Conservation (phyloP, 2,888 invertebrate species). For the Ectemnius continuus region DNA sequence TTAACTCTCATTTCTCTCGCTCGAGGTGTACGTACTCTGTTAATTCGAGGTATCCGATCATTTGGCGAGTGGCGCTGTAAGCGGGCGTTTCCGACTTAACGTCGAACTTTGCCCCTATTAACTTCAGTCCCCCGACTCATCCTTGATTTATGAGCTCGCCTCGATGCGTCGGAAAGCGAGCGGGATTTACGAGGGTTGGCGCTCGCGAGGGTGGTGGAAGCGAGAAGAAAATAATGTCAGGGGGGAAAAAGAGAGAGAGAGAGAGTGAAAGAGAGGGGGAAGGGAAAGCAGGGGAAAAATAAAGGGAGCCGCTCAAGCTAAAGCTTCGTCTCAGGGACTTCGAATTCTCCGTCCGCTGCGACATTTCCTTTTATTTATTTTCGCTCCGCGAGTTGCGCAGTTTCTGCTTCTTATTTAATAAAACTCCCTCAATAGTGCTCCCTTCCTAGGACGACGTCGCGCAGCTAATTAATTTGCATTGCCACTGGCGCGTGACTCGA, state of each 20-base stretch:
- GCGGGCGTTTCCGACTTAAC: conserved; percentile 47
- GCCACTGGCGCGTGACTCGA: no score
- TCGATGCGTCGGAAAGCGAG: conserved; percentile 40
- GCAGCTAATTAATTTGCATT: no score
- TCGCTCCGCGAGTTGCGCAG: no score
- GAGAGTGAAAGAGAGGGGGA: no score
- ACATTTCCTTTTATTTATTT: conserved; percentile 1
- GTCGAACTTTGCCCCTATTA: conserved; percentile 60
- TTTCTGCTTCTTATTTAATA: no score
- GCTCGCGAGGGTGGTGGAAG: conserved; percentile 11
- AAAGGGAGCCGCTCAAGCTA: conserved; percentile 41
- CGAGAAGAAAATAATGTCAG: no score
- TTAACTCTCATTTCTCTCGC: no score
- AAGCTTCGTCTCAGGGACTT: conserved; percentile 28
- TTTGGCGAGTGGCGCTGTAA: conserved; percentile 21
- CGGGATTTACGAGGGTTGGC: conserved; percentile 40
- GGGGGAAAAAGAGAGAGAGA: no score
- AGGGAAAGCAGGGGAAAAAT: conserved; percentile 29
- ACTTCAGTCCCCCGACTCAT: conserved; percentile 57
- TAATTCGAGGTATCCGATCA: conserved; percentile 10
- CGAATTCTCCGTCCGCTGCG: background rate
- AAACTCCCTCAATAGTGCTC: no score
- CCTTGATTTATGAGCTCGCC: conserved; percentile 63
- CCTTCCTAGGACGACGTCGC: no score
- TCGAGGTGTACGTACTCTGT: no score